A percentile compares a stretch with the other conserved stretches of the same genome.
phyloP scores from a whole-genome alignment of 1,140 invertebrate genomes.

The Bombus affinis region DNA sequence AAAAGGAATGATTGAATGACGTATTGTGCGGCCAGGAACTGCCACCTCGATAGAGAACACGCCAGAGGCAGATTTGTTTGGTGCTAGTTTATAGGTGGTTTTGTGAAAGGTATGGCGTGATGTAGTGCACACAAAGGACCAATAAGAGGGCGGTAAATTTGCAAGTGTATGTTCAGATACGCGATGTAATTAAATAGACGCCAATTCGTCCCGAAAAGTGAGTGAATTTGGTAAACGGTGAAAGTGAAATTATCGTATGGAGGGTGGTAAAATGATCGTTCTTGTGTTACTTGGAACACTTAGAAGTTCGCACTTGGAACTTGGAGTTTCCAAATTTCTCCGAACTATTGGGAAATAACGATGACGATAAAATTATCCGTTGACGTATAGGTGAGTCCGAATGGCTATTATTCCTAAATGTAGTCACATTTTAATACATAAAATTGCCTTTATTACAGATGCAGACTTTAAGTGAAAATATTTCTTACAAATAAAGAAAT shows the following conservation, averaged over 20 bases:
- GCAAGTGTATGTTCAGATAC: not conserved
- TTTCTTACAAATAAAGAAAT: too few relatives aligned
- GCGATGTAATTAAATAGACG: not conserved
- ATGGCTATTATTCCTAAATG: too few relatives aligned
- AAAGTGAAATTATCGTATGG: not conserved
- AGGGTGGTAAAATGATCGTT: too few relatives aligned
- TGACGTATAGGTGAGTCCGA: too few relatives aligned
- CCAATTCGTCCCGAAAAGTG: not conserved
- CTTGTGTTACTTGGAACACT: too few relatives aligned
- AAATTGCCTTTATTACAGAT: too few relatives aligned
- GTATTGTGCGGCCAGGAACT: slow-evolving; percentile 11
- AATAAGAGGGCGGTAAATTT: not conserved
- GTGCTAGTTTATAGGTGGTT: slow-evolving; percentile 2
- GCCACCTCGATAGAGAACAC: not conserved
- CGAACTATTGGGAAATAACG: not conserved
- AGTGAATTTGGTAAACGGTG: not conserved
- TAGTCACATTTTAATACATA: too few relatives aligned
- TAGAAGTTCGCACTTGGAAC: too few relatives aligned
- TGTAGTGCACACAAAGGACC: not conserved
- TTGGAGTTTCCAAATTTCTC: not conserved
- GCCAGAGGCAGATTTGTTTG: slow-evolving; percentile 8
- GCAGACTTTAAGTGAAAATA: too few relatives aligned
- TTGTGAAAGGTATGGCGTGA: not conserved
- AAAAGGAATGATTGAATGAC: slow-evolving; percentile 17
- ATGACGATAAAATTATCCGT: not conserved